Conservation (phyloP, 2,113 vertebrate genomes). For the Gorsachius goisagi region DNA sequence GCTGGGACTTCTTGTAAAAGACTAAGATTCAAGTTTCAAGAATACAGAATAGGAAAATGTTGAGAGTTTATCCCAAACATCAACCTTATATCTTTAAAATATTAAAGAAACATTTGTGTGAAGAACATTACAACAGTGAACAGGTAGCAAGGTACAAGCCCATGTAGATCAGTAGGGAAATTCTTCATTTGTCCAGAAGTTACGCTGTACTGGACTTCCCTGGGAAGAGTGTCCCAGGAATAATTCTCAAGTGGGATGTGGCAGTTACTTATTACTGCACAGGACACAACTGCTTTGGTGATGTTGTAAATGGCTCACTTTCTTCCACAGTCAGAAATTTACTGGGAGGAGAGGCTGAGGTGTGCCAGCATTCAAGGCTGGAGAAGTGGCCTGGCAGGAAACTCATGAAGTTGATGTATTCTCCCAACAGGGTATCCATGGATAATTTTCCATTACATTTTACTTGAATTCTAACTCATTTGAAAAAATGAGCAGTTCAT, state of each 20-base stretch:
- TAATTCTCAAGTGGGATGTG: background rate
- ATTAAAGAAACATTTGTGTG: background rate
- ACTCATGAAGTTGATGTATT: background rate
- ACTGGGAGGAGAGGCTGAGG: background rate
- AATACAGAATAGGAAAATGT: background rate
- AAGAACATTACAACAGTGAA: background rate
- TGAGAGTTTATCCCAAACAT: background rate
- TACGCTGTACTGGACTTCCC: background rate
- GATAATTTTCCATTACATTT: background rate
- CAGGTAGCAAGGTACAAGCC: background rate
- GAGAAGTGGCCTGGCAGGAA: background rate
- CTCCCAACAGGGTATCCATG: background rate
- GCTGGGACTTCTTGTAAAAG: background rate
- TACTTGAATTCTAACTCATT: background rate
- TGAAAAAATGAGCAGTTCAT: background rate
- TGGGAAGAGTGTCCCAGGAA: background rate
- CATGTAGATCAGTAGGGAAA: background rate
- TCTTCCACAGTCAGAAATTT: background rate
- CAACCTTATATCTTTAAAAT: background rate
- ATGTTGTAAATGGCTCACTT: background rate
- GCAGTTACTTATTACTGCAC: background rate
- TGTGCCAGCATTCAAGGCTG: background rate
- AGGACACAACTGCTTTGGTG: background rate
- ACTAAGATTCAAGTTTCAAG: background rate
- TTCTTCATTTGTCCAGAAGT: background rate